phyloP scores from a whole-genome alignment of 2,113 vertebrate genomes.

The Mastomys natalensis region DNA sequence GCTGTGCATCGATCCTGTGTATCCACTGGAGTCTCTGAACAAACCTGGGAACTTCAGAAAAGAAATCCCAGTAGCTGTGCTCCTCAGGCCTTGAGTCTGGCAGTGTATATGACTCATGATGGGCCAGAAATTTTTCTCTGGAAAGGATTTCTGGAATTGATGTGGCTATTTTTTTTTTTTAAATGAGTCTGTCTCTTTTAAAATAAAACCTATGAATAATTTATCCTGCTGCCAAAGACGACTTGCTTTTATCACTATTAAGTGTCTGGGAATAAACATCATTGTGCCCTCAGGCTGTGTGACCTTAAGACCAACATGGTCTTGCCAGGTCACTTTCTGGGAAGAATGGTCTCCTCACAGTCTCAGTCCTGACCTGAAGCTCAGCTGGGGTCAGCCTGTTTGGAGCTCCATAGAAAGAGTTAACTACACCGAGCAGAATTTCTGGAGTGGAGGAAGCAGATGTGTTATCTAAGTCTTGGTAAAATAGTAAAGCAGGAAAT shows the following conservation, averaged over 20 bases:
- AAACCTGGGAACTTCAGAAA: slow-evolving; percentile 24
- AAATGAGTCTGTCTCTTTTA: not conserved
- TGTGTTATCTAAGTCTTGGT: not conserved
- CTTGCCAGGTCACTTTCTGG: slow-evolving; percentile 37
- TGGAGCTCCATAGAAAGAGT: not conserved
- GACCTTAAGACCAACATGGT: not conserved
- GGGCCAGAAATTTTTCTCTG: slow-evolving; percentile 57
- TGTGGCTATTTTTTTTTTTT: not conserved
- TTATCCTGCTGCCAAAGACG: slow-evolving; percentile 32
- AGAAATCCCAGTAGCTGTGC: not conserved
- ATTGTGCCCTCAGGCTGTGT: not conserved
- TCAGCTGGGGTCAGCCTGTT: not conserved
- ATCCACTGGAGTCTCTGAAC: slow-evolving; percentile 46
- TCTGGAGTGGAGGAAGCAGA: slow-evolving; percentile 1
- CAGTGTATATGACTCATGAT: slow-evolving; percentile 37
- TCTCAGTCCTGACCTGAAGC: not conserved
- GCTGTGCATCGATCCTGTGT: slow-evolving; percentile 65
- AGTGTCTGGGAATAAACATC: not conserved
- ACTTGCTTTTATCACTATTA: slow-evolving; percentile 63
- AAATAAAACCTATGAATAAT: slow-evolving; percentile 47
- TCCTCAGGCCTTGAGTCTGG: not conserved
- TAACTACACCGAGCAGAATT: not conserved
- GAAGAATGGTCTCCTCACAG: not conserved
- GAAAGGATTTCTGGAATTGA: slow-evolving; percentile 32
- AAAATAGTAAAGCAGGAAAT: not conserved